These are phyloP conservation scores for Campoletis raptor DNA, from an alignment of 2,888 invertebrate genomes.

Conservation along the genomic window DNA sequence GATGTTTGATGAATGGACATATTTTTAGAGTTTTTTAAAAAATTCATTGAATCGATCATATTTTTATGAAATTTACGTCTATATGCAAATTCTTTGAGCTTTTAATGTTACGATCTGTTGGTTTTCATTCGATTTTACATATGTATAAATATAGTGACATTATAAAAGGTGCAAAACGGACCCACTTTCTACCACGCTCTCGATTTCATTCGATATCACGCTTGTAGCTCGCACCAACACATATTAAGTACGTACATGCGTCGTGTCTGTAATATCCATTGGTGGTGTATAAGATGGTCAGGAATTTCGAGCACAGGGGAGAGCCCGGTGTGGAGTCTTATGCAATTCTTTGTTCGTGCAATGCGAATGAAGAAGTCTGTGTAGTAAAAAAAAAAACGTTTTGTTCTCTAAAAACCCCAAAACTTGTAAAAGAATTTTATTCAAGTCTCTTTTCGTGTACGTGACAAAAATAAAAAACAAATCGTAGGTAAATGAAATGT, in stretches of 20 bases:
- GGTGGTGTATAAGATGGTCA: slow-evolving; percentile 69
- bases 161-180: slow-evolving; percentile 20
- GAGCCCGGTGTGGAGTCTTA: slow-evolving; percentile 68
- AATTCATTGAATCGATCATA: too few relatives aligned
- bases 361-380: slow-evolving; percentile 57
- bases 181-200: slow-evolving; percentile 68
- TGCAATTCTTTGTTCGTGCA: slow-evolving; percentile 79
- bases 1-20: too few relatives aligned
- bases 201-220: slow-evolving; percentile 66
- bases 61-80: too few relatives aligned
- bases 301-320: slow-evolving; percentile 73
- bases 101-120: not conserved
- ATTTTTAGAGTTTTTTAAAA: too few relatives aligned
- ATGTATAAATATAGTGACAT: not conserved
- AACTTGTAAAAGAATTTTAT: slow-evolving; percentile 47
- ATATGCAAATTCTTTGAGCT: not conserved
- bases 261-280: slow-evolving; percentile 39
- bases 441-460: slow-evolving; percentile 69
- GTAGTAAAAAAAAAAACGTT: not conserved
- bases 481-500: slow-evolving; percentile 49
- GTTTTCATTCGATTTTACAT: not conserved
- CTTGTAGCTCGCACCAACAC: slow-evolving; percentile 52
- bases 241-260: slow-evolving; percentile 28
- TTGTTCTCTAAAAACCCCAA: slow-evolving; percentile 29
- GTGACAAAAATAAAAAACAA: slow-evolving; percentile 60